Conservation (phyloP, 2,888 invertebrate genomes). For the Sycophila texana region DNA sequence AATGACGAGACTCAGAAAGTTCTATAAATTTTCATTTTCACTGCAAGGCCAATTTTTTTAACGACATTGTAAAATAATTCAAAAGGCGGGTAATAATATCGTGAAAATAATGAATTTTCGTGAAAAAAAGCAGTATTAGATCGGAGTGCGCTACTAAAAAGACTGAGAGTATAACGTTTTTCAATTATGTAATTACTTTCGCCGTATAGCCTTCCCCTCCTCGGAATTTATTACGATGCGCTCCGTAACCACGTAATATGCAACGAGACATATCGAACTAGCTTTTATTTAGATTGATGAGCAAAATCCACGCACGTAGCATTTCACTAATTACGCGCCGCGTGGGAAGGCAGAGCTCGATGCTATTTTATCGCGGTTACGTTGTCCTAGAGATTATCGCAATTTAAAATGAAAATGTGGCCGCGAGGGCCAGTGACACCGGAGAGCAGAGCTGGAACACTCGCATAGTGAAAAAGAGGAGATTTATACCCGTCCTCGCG, state of each 20-base stretch:
- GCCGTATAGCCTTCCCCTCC: not conserved
- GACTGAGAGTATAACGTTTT: not conserved
- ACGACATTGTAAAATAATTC: not conserved
- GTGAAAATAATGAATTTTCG: too few relatives aligned
- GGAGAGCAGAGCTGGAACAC: not conserved
- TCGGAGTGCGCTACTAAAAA: not conserved
- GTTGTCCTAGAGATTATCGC: constrained; percentile 25
- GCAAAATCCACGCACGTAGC: constrained; percentile 5
- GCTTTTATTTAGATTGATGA: constrained; percentile 48
- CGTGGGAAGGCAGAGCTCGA: constrained; percentile 30
- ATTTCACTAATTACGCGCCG: constrained; percentile 44
- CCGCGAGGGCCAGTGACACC: constrained; percentile 3
- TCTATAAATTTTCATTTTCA: too few relatives aligned
- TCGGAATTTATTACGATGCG: constrained; percentile 30
- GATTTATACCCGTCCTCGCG: constrained; percentile 44
- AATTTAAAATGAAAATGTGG: constrained; percentile 45
- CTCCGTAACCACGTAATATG: constrained; percentile 12
- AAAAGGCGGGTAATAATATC: too few relatives aligned
- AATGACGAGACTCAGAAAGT: too few relatives aligned
- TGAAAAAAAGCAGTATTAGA: too few relatives aligned
- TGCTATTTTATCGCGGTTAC: constrained; percentile 42
- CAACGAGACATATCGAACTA: constrained; percentile 27
- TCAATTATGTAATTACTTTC: constrained; percentile 40
- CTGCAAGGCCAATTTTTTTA: not conserved
- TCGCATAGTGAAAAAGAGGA: not conserved